A percentile compares a stretch with the other conserved stretches of the same genome.
Evolutionary conservation across 2,888 invertebrate genomes (phyloP).

Genomic region (Polydrusus cervinus): DNA sequence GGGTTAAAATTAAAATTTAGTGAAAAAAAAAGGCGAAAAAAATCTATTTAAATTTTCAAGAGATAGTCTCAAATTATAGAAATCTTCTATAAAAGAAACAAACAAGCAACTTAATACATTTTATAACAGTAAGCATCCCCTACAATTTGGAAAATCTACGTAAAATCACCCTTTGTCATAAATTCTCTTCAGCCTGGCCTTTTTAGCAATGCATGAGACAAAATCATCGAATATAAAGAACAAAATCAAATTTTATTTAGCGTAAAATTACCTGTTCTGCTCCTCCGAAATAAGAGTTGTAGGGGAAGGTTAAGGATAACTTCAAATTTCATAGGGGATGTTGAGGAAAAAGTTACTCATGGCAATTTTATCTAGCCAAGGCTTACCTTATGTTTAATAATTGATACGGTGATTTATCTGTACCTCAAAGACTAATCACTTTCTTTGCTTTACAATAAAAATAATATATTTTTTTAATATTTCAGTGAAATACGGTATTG

Average conservation of each 20-base stretch:
- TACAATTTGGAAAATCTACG: not conserved
- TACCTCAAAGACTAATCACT: too few relatives aligned
- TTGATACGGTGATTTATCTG: too few relatives aligned
- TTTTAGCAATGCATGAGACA: conserved; percentile 39
- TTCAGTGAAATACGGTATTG: too few relatives aligned
- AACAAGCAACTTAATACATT: not conserved
- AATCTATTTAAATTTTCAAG: too few relatives aligned
- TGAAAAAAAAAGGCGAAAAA: too few relatives aligned
- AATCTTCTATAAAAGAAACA: too few relatives aligned
- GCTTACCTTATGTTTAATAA: too few relatives aligned
- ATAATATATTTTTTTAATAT: too few relatives aligned
- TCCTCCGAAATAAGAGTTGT: conserved; percentile 14
- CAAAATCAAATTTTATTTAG: conserved; percentile 30
- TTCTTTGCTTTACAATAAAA: too few relatives aligned
- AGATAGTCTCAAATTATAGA: too few relatives aligned
- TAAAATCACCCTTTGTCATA: conserved; percentile 19
- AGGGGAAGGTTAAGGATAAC: not conserved
- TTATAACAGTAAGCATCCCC: not conserved
- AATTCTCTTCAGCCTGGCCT: conserved; percentile 15
- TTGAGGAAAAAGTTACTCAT: not conserved
- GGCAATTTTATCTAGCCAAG: too few relatives aligned
- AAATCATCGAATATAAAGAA: conserved; percentile 42
- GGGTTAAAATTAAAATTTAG: too few relatives aligned
- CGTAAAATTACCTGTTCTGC: conserved; percentile 50
- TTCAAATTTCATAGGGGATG: not conserved